Evolutionary conservation across 2,888 invertebrate species (phyloP).

Genomic region (Tiphia femorata): DNA sequence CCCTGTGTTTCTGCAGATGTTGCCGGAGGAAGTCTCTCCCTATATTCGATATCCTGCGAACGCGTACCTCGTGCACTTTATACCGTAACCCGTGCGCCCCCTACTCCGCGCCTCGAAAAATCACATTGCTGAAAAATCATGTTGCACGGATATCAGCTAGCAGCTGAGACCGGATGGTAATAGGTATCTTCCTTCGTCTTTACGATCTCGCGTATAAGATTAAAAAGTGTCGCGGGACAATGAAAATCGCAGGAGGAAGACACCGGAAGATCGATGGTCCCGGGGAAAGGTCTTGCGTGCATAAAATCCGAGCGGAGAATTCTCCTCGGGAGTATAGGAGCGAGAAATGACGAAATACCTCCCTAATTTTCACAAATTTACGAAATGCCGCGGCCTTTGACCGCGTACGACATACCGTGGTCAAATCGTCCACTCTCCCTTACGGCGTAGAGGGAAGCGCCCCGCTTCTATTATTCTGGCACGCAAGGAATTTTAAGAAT

Average conservation of each 20-base stretch:
- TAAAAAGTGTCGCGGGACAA: no score
- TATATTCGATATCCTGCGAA: conserved; percentile 37
- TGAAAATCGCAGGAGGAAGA: no score
- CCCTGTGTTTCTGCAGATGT: conserved; percentile 51
- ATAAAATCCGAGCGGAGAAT: no score
- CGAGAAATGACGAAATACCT: no score
- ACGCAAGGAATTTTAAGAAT: conserved; percentile 35
- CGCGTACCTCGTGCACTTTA: conserved; percentile 19
- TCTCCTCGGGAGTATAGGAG: no score
- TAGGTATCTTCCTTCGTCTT: no score
- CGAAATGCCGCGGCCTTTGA: conserved; percentile 17
- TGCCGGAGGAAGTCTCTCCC: conserved; percentile 32
- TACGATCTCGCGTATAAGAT: no score
- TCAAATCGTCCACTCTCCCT: conserved; percentile 40
- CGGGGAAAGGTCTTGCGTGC: no score
- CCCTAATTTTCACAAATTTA: background rate
- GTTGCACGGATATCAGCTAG: no score
- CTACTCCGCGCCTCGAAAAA: conserved; percentile 1
- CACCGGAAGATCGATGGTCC: no score
- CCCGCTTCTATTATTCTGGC: conserved; percentile 8
- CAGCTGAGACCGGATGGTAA: no score
- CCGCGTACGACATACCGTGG: conserved; percentile 21
- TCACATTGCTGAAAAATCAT: conserved; percentile 12
- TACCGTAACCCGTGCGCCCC: conserved; percentile 10
- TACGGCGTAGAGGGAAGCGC: conserved; percentile 34